A percentile compares a stretch with the other conserved stretches of the same genome.
These are phyloP conservation scores for Moxostoma hubbsi DNA, from an alignment of 2,797 vertebrate species.

Conservation along the genomic window DNA sequence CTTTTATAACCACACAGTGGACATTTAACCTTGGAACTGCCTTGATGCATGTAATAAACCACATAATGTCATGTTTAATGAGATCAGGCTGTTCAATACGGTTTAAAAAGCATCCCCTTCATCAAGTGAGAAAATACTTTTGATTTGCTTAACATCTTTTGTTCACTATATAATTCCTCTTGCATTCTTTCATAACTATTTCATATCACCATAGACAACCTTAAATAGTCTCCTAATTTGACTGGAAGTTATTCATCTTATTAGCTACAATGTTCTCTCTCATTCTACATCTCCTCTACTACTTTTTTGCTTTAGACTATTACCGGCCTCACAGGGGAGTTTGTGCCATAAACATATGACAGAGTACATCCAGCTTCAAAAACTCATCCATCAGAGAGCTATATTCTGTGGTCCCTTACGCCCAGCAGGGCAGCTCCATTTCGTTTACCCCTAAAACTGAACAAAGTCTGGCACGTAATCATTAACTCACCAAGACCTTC, in stretches of 20 bases:
- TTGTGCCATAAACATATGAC: constrained; percentile 26
- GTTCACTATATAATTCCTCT: too few species aligned
- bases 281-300: background rate
- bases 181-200: too few species aligned
- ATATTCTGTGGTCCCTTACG: background rate
- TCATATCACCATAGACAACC: background rate
- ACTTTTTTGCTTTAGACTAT: background rate
- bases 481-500: background rate
- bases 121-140: too few species aligned
- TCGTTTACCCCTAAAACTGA: background rate
- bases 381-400: background rate
- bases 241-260: background rate
- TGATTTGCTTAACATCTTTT: too few species aligned
- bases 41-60: too few species aligned
- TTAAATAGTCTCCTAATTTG: constrained; percentile 16
- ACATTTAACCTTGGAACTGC: too few species aligned
- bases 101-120: too few species aligned
- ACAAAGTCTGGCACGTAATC: too few species aligned
- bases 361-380: background rate
- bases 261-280: background rate
- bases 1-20: too few species aligned
- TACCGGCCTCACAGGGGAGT: background rate
- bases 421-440: background rate
- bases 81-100: too few species aligned
- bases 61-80: too few species aligned